These are phyloP conservation scores for Lepidurus apus DNA, from an alignment of 1,140 invertebrate species.

Conservation along the genomic window DNA sequence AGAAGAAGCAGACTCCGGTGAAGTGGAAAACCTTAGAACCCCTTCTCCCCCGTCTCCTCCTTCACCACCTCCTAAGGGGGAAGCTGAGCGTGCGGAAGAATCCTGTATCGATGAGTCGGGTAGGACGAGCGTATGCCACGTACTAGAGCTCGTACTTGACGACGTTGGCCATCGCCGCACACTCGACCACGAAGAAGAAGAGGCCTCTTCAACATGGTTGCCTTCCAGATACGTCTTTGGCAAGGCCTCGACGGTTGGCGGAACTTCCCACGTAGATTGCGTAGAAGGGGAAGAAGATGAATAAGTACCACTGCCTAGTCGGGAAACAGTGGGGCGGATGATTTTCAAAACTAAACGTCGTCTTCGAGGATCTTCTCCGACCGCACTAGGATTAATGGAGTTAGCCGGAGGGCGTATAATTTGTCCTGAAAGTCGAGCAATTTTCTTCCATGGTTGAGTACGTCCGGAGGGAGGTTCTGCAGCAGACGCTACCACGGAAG, in stretches of 20 bases:
- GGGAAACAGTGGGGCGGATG: slow-evolving; percentile 7
- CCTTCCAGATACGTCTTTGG: neutral
- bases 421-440: slow-evolving; percentile 15
- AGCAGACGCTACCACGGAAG: neutral
- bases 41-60: neutral
- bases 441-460: slow-evolving; percentile 9
- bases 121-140: neutral
- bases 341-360: neutral
- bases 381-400: neutral
- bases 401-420: neutral
- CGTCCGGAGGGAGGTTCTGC: neutral
- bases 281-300: neutral
- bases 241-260: neutral
- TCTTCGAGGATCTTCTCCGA: neutral
- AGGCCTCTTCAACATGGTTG: neutral
- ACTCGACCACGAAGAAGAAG: slow-evolving; percentile 13
- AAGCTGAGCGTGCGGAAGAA: neutral
- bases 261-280: neutral
- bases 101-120: neutral
- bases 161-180: neutral
- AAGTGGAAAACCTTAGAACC: neutral
- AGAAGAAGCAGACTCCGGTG: neutral
- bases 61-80: no score
- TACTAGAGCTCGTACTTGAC: neutral
- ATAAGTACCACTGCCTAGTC: neutral